These are phyloP conservation scores for Actinostola sp. DNA, from an alignment of 92 coral and sea anemone genomes.

Conservation along the genomic window DNA sequence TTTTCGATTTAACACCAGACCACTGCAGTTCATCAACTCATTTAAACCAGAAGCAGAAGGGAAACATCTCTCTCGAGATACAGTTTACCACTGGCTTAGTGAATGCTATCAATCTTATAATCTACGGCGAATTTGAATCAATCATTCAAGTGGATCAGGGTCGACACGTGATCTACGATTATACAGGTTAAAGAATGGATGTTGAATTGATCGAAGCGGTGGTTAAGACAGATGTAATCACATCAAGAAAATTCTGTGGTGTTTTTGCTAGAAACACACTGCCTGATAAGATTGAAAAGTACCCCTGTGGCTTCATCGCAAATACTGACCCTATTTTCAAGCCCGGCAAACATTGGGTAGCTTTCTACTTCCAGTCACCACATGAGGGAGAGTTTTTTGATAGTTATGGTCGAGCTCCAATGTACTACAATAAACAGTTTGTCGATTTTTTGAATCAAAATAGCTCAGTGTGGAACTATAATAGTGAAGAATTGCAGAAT, in stretches of 20 bases:
- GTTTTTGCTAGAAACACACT: constrained; percentile 43
- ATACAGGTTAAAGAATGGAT: constrained; percentile 42
- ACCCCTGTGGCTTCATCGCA: constrained; percentile 48
- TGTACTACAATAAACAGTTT: constrained; percentile 30
- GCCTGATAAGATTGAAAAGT: constrained; percentile 21
- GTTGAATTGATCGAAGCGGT: constrained; percentile 18
- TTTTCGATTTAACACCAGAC: constrained; percentile 49
- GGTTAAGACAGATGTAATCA: constrained; percentile 15
- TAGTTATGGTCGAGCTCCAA: constrained; percentile 46
- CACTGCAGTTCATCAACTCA: constrained; percentile 16
- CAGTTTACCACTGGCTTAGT: constrained; percentile 45
- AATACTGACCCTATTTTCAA: constrained; percentile 35
- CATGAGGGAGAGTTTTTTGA: constrained; percentile 59
- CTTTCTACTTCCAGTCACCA: constrained; percentile 41
- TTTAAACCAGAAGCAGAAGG: constrained; percentile 38
- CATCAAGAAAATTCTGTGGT: constrained; percentile 35
- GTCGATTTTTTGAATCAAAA: constrained; percentile 25
- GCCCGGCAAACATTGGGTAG: constrained; percentile 58
- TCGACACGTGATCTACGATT: constrained; percentile 42
- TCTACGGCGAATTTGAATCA: constrained; percentile 38
- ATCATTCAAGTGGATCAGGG: constrained; percentile 37
- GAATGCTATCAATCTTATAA: constrained; percentile 28
- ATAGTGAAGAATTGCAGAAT: constrained; percentile 32
- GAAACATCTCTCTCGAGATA: constrained; percentile 40
- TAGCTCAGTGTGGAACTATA: constrained; percentile 15